Conservation (phyloP, 2,113 vertebrate species). For the Halcyon senegalensis region DNA sequence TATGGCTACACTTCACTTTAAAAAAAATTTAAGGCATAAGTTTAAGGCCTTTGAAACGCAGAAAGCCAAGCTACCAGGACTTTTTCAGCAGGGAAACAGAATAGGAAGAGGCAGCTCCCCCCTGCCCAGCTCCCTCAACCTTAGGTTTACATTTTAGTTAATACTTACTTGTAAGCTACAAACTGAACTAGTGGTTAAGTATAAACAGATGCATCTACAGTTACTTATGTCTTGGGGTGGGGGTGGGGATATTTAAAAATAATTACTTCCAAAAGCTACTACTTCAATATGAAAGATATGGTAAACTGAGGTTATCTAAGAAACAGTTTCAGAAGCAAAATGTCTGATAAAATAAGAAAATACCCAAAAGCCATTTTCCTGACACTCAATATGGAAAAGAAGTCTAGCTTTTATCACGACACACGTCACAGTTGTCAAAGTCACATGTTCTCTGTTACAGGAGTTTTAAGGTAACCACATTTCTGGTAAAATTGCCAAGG, state of each 20-base stretch:
- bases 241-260: not conserved
- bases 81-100: not conserved
- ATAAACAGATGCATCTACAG: not conserved
- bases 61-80: not conserved
- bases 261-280: not conserved
- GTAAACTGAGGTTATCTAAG: not conserved
- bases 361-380: not conserved
- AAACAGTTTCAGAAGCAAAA: not conserved
- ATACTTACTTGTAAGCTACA: not conserved
- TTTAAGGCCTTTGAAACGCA: not conserved
- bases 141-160: not conserved
- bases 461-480: not conserved
- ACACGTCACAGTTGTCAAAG: not conserved
- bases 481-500: not conserved
- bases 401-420: not conserved
- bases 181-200: not conserved
- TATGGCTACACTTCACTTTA: fast-evolving
- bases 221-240: not conserved
- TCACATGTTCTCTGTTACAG: not conserved
- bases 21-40: not conserved
- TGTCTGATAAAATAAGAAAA: not conserved
- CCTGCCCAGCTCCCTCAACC: not conserved
- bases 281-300: not conserved
- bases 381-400: not conserved
- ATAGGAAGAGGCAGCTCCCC: not conserved